phyloP scores from a whole-genome alignment of 2,888 invertebrate species.

The Cataglyphis cursor region DNA sequence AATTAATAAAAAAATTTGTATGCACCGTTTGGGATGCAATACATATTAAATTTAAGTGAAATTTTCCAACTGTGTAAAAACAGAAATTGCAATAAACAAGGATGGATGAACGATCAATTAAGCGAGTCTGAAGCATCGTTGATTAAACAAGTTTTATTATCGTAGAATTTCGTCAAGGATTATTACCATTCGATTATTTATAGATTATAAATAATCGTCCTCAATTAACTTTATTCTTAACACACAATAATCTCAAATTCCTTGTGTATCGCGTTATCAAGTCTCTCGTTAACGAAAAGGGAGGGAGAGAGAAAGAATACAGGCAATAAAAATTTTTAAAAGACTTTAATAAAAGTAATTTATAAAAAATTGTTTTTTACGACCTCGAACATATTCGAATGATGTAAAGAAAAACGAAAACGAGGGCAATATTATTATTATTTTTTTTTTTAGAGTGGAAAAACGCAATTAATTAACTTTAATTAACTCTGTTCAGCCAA shows the following conservation, averaged over 20 bases:
- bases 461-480: background rate
- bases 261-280: background rate
- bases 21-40: too few relatives aligned
- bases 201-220: conserved; percentile 10
- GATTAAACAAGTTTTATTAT: conserved; percentile 3
- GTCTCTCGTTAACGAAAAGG: background rate
- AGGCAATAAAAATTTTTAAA: background rate
- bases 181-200: background rate
- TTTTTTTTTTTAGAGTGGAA: background rate
- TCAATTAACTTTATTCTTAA: background rate
- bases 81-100: background rate
- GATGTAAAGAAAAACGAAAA: background rate
- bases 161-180: background rate
- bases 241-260: conserved; percentile 17
- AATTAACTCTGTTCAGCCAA: background rate
- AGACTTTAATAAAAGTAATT: background rate
- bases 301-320: background rate
- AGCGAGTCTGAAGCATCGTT: background rate
- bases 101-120: background rate
- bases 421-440: background rate
- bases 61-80: background rate
- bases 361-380: background rate
- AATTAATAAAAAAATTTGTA: too few relatives aligned
- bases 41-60: too few relatives aligned
- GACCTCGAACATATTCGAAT: background rate